Evolutionary conservation across 2,797 vertebrate species (phyloP), one percentile per base, ranked within the genome.

Genomic region (Parambassis ranga): DNA sequence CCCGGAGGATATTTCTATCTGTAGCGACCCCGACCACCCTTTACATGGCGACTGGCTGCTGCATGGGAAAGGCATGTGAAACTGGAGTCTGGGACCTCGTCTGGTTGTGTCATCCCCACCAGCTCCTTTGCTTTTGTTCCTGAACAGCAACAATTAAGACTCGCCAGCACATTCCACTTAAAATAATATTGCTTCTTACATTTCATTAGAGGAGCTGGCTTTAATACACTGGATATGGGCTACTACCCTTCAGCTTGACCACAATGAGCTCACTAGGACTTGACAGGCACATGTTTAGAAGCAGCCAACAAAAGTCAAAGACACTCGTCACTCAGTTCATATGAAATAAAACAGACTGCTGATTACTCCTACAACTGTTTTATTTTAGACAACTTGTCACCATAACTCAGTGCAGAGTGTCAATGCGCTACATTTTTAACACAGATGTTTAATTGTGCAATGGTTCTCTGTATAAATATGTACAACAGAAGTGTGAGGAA

Each of bases 1-100:
- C 87, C 69, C 74, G 26, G 64, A 71, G 73, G 90, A 83, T 90
- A 91, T 91, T 91, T 90, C 86, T 61, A 87, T 88, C 84, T 68
- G 72, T 4, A 75, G 44, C 36, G n/a, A 24, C 38, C 10, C 39
- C 24, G 2, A 39, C 4, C 3, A 30, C 42, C 52, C 48, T 72
- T 35, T 56, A 72, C 72, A 73, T 28, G 53, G 62, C 36, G 64
- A 72, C 50, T 23, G 55, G 42, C 52, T 16, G 35, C 53, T 60
- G 71, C 62, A 69, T 19, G 66, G 66, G 79, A 87, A 84, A 87
- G 89, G 87, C 84, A 91, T 89, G 90, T 83, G 87, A 89, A 86
- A 90, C 86, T 71, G 68, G 73, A 90, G 80, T 76, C 70, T 65
- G 57, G 70, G 66, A 71, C 58, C 38, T 31, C 19, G 50, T 80